These are phyloP conservation scores for Drosophila longiperda DNA, from an alignment of 2,888 invertebrate genomes.

Conservation along the genomic window DNA sequence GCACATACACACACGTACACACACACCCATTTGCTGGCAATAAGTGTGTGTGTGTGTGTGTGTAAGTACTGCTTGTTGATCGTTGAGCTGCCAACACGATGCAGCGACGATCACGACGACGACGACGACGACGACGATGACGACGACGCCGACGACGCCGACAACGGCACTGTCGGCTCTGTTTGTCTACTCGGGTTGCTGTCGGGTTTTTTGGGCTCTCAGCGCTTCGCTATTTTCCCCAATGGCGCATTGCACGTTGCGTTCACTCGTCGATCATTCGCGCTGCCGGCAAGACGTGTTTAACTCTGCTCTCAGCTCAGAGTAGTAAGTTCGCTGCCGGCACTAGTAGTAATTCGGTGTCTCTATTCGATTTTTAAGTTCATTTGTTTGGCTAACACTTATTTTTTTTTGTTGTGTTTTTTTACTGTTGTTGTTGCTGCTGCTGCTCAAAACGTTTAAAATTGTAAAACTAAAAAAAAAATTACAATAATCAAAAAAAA, in stretches of 20 bases:
- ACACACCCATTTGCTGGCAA: conserved; percentile 6
- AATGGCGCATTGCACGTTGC: conserved; percentile 66
- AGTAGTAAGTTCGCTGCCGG: conserved; percentile 12
- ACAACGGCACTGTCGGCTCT: background rate
- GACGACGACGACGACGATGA: background rate
- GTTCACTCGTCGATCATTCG: conserved; percentile 81
- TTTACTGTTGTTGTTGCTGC: conserved; percentile 1
- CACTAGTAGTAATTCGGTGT: conserved; percentile 3
- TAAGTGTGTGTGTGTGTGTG: conserved; percentile 8
- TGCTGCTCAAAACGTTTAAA: conserved; percentile 10
- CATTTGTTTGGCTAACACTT: conserved; percentile 6
- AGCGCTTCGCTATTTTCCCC: conserved; percentile 62
- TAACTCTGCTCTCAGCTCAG: conserved; percentile 8
- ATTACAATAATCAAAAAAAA: background rate
- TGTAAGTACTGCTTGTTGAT: conserved; percentile 29
- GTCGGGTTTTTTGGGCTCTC: conserved; percentile 49
- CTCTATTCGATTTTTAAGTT: conserved; percentile 14
- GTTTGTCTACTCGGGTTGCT: conserved; percentile 1
- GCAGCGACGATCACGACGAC: conserved; percentile 12
- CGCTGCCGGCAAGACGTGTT: conserved; percentile 69
- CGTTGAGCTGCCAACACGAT: conserved; percentile 30
- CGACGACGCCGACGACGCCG: background rate
- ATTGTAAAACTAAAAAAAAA: conserved; percentile 2
- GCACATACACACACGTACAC: conserved; percentile 2
- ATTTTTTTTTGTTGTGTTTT: conserved; percentile 9